phyloP scores from a whole-genome alignment of 64 coral and sea anemone genomes.

The Catalaphyllia jardinei region DNA sequence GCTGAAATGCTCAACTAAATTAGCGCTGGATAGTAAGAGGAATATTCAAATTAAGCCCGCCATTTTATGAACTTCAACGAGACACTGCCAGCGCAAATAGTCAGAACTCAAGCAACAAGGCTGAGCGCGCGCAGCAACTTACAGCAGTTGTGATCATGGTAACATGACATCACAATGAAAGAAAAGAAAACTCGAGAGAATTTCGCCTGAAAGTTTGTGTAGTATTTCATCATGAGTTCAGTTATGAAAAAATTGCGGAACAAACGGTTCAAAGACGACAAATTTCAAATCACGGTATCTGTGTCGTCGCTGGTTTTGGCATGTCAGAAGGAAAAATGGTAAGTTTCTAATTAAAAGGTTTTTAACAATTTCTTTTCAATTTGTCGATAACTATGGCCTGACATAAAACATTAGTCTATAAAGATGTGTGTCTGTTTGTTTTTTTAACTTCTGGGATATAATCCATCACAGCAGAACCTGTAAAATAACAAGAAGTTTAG shows the following conservation, averaged over 20 bases:
- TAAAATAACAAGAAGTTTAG: no score
- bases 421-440: no score
- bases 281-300: slow-evolving; percentile 1
- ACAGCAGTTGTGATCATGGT: neutral
- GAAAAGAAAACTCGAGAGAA: neutral
- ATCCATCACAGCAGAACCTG: no score
- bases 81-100: no score
- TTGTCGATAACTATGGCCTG: no score
- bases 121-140: neutral
- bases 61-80: no score
- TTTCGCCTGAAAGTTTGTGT: neutral
- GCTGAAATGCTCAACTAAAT: no score
- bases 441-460: no score
- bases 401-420: no score
- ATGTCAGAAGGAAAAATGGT: neutral
- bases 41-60: no score
- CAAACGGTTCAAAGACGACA: neutral
- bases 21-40: no score
- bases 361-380: no score
- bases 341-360: neutral
- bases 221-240: neutral
- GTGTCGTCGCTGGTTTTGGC: neutral
- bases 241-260: neutral
- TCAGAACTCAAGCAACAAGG: neutral
- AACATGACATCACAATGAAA: slow-evolving; percentile 20